A percentile compares a stretch with the other conserved stretches of the same genome.
These are phyloP conservation scores for Cephalotes varians DNA, from an alignment of 2,888 invertebrate species.

Conservation along the genomic window DNA sequence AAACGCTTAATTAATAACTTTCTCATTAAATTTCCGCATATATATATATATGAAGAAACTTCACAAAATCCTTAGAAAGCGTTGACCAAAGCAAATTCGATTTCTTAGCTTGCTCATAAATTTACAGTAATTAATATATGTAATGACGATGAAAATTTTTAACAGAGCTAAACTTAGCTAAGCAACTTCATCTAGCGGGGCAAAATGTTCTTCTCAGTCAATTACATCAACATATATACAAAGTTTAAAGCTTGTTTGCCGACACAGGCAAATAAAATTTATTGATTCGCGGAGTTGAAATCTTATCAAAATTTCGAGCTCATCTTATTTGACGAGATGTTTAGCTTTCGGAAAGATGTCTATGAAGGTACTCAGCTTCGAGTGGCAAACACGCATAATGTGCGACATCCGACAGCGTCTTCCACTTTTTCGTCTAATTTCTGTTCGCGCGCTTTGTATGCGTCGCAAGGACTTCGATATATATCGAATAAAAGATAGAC, in stretches of 20 bases:
- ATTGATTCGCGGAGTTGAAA: neutral
- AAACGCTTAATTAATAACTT: conserved; percentile 13
- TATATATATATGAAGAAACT: neutral
- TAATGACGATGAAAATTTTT: neutral
- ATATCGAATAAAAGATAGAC: conserved; percentile 26
- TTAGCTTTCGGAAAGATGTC: conserved; percentile 23
- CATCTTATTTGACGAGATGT: conserved; percentile 25
- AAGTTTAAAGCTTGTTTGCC: neutral
- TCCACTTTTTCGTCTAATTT: conserved; percentile 35
- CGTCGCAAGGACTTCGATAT: conserved; percentile 25
- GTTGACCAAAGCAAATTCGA: neutral
- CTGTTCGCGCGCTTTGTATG: conserved; percentile 32
- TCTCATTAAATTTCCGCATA: neutral
- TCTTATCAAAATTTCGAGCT: neutral
- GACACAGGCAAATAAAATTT: conserved; percentile 11
- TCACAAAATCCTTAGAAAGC: neutral
- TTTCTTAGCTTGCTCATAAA: conserved; percentile 6
- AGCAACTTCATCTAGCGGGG: neutral
- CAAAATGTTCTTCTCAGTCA: neutral
- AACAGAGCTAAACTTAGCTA: neutral
- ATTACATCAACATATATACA: neutral
- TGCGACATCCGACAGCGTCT: conserved; percentile 32
- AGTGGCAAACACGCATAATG: conserved; percentile 45
- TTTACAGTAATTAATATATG: conserved; percentile 11
- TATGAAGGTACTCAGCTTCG: conserved; percentile 21